A percentile compares a stretch with the other conserved stretches of the same genome.
These are phyloP conservation scores for Aethina tumida DNA, from an alignment of 1,140 invertebrate species.

Conservation along the genomic window DNA sequence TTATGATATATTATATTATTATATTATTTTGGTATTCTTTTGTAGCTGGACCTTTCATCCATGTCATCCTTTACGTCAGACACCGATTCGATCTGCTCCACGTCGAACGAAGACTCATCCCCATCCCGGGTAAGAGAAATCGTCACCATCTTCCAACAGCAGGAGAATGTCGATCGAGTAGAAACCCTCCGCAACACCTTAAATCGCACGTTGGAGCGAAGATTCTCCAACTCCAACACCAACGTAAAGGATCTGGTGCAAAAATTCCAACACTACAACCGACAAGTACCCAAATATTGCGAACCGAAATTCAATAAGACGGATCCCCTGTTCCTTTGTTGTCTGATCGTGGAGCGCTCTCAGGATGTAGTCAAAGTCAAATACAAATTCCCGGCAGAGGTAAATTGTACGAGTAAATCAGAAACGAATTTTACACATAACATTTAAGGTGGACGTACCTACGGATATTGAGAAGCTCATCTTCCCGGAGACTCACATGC, in stretches of 20 bases:
- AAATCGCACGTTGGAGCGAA: constrained; percentile 16
- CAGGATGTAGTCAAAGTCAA: constrained; percentile 54
- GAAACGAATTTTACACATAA: no score
- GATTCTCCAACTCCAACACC: constrained; percentile 12
- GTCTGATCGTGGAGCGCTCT: constrained; percentile 54
- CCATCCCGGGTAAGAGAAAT: background rate
- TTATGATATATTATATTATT: background rate
- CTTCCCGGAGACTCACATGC: constrained; percentile 53
- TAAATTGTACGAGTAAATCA: constrained; percentile 35
- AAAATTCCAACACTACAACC: constrained; percentile 32
- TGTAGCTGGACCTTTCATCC: constrained; percentile 11
- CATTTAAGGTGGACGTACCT: constrained; percentile 46
- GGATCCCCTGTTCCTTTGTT: constrained; percentile 48
- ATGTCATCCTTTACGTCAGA: constrained; percentile 28
- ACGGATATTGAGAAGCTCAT: constrained; percentile 53
- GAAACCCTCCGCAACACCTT: constrained; percentile 17
- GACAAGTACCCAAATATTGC: constrained; percentile 24
- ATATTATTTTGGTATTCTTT: constrained; percentile 2
- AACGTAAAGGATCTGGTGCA: constrained; percentile 30
- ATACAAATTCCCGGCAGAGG: constrained; percentile 52
- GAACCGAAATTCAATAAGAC: constrained; percentile 18
- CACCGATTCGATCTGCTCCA: constrained; percentile 28
- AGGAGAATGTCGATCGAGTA: constrained; percentile 8
- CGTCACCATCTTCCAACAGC: background rate
- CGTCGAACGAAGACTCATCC: constrained; percentile 19